Conservation (phyloP, 2,888 invertebrate species). For the Pandemis heparana region DNA sequence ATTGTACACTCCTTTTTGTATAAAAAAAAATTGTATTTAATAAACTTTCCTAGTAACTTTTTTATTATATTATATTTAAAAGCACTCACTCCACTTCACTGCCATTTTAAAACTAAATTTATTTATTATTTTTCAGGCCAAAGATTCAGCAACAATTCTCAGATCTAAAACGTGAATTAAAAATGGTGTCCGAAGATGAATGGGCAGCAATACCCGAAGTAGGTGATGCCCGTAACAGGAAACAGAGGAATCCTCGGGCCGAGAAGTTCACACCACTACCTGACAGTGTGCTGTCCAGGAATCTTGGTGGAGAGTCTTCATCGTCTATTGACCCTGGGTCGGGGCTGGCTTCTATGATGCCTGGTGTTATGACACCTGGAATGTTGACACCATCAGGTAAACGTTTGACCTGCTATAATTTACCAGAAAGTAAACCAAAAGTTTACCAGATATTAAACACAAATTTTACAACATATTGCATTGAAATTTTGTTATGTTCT, state of each 20-base stretch:
- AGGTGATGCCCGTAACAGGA: slow-evolving; percentile 98
- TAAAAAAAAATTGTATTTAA: too few relatives aligned
- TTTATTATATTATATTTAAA: too few relatives aligned
- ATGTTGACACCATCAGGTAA: slow-evolving; percentile 93
- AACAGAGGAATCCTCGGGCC: slow-evolving; percentile 96
- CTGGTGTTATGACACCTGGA: slow-evolving; percentile 94
- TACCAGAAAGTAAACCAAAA: too few relatives aligned
- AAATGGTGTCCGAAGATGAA: slow-evolving; percentile 94
- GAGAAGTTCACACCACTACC: slow-evolving; percentile 99
- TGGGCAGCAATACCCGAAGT: slow-evolving; percentile 99
- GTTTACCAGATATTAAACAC: too few relatives aligned
- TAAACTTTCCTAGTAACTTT: too few relatives aligned
- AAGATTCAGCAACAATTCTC: slow-evolving; percentile 99
- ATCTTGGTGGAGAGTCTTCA: slow-evolving; percentile 92
- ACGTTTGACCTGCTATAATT: background rate
- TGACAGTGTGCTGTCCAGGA: slow-evolving; percentile 96
- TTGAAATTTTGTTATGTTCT: background rate
- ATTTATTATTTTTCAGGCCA: slow-evolving; percentile 84
- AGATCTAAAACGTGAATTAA: slow-evolving; percentile 96
- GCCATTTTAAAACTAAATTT: too few relatives aligned
- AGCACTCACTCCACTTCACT: too few relatives aligned
- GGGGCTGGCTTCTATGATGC: slow-evolving; percentile 94
- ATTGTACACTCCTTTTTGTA: too few relatives aligned
- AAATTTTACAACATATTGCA: background rate
- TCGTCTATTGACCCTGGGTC: slow-evolving; percentile 93